Base-by-base conservation (phyloP, 2,888 invertebrate genomes). In the Smittia aterrima region DNA sequence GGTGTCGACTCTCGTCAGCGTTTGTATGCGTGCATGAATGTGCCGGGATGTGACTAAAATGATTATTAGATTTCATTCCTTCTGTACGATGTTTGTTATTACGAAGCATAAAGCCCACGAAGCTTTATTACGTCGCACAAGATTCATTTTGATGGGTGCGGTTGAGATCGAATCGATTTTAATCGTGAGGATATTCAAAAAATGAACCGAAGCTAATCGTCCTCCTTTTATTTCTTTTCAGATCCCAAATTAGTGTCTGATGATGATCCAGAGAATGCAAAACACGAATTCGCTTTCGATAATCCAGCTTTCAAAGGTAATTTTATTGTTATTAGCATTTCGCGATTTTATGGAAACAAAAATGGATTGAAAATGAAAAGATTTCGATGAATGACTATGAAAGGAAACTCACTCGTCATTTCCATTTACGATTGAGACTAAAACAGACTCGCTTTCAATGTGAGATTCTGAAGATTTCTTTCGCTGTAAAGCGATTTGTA, bases 221-320 rank as follows among this genome's bases (percentile, higher is more conserved):
- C 64, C 22, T 64, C 11, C 20, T 64, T 25, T n/a, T 25, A 6
- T 32, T 9, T 64, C 24, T 20, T 73, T 73, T 4, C 41, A 73
- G 73, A 64, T 64, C 13, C 73, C 25, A 73, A 73, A 64, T 53
- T 73, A 16, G 73, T 73, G 38, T 41, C 64, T n/a, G 58, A 72
- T 76, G 89, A 89, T 27, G 91, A 91, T 80, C 90, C 91, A 0
- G 91, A 91, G 79, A 89, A 88, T 74, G 90, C 90, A n/a, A 90
- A 89, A 77, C 88, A 88, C 77, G 89, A 90, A 78, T 92, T 89
- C 80, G 92, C 92, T 0, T 92, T 91, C 81, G 92, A 92, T 82
- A 92, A 92, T 84, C 91, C 91, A 18, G 91, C 91, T 75, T 92
- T 92, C 85, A 87, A 88, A 62, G 75, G 74, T 76, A 73, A 66